phyloP scores from a whole-genome alignment of 2,797 vertebrate species.

The Serranus cabrilla region DNA sequence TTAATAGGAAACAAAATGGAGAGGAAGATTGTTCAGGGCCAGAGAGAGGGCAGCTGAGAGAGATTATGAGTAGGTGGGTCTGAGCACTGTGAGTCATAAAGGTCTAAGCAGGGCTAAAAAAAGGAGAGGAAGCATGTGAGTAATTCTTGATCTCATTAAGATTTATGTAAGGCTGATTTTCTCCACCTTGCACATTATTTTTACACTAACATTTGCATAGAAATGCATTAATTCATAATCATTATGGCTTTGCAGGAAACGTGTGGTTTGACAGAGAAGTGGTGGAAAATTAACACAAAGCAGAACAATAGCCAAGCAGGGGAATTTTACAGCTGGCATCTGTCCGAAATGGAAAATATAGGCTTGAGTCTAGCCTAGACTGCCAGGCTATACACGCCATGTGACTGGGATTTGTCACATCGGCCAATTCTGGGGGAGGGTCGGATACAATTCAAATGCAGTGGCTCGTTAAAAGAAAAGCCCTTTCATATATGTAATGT shows the following conservation, averaged over 20 bases:
- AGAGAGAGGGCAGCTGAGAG: slow-evolving; percentile 55
- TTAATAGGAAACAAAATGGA: slow-evolving; percentile 66
- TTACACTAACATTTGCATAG: neutral
- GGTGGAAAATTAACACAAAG: slow-evolving; percentile 17
- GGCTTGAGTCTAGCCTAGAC: slow-evolving; percentile 25
- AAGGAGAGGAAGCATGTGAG: slow-evolving; percentile 11
- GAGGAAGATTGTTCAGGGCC: slow-evolving; percentile 47
- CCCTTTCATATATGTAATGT: neutral
- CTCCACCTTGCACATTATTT: neutral
- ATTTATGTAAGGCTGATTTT: slow-evolving; percentile 22
- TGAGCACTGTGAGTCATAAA: slow-evolving; percentile 61
- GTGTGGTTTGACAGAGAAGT: neutral
- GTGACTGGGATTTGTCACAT: slow-evolving; percentile 72
- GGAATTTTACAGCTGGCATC: slow-evolving; percentile 50
- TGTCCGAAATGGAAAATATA: slow-evolving; percentile 46
- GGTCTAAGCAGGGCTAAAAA: slow-evolving; percentile 52
- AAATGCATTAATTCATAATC: neutral
- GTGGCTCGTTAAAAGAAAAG: neutral
- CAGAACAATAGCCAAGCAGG: slow-evolving; percentile 36
- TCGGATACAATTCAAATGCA: slow-evolving; percentile 15
- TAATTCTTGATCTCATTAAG: slow-evolving; percentile 60
- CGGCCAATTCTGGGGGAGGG: slow-evolving; percentile 48
- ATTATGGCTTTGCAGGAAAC: slow-evolving; percentile 1
- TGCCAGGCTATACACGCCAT: slow-evolving; percentile 41
- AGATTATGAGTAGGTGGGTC: slow-evolving; percentile 60